phyloP scores from a whole-genome alignment of 2,797 vertebrate species.

The Dromococcyx pavoninus region DNA sequence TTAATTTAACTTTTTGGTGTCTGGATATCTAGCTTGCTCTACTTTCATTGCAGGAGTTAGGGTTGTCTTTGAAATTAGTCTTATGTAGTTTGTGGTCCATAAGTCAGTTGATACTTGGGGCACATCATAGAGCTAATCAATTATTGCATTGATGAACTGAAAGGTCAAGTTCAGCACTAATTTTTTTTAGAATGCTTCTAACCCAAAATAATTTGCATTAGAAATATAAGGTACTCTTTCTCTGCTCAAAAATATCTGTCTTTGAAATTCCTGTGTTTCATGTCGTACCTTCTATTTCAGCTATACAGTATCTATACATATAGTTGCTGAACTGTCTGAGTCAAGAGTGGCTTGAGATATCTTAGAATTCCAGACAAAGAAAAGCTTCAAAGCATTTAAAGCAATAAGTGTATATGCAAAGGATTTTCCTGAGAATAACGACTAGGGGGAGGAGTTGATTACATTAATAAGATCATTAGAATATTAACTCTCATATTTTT shows the following conservation, averaged over 20 bases:
- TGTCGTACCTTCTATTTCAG: neutral
- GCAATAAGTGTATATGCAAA: neutral
- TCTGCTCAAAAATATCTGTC: neutral
- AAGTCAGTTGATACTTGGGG: neutral
- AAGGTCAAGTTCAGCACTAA: neutral
- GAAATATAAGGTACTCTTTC: neutral
- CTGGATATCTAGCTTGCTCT: neutral
- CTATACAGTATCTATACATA: neutral
- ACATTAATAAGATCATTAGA: conserved; percentile 18
- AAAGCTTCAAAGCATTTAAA: conserved; percentile 34
- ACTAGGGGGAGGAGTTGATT: conserved; percentile 5
- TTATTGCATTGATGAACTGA: neutral
- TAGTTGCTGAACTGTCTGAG: neutral
- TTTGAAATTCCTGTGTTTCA: neutral
- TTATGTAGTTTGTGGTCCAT: neutral
- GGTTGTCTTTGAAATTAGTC: neutral
- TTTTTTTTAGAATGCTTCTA: neutral
- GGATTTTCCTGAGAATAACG: conserved; percentile 60
- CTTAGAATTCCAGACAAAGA: neutral
- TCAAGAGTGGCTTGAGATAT: neutral
- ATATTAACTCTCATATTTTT: conserved; percentile 33
- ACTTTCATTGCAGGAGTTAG: neutral
- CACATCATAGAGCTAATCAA: neutral
- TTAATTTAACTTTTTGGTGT: neutral
- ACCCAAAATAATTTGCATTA: neutral